Conservation (phyloP, 2,113 vertebrate genomes). For the Amphilophus citrinellus region DNA sequence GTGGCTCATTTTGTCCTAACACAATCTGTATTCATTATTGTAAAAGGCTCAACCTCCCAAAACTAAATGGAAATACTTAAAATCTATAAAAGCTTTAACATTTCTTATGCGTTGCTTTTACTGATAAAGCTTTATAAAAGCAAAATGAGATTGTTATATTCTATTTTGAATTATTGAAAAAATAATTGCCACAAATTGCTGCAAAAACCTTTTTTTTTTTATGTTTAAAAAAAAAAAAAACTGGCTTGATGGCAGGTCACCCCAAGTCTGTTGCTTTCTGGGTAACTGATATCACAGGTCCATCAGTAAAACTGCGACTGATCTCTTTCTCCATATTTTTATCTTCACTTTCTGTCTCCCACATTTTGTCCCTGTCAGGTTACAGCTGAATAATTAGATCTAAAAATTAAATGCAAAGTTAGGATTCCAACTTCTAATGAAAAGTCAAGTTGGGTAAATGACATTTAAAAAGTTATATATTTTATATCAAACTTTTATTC, state of each 20-base stretch:
- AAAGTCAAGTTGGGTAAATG: neutral
- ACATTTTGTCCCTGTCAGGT: too few relatives aligned
- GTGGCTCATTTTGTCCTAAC: too few relatives aligned
- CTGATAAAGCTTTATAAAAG: neutral
- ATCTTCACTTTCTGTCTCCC: neutral
- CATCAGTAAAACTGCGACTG: neutral
- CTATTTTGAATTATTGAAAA: neutral
- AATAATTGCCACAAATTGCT: neutral
- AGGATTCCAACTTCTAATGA: neutral
- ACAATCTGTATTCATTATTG: too few relatives aligned
- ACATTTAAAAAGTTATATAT: neutral
- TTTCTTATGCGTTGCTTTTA: neutral
- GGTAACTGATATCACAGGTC: neutral
- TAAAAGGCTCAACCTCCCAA: too few relatives aligned
- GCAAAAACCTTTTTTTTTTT: neutral
- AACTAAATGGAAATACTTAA: neutral
- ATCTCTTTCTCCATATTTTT: neutral
- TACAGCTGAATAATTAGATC: too few relatives aligned
- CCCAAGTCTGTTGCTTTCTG: neutral
- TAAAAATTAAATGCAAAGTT: neutral
- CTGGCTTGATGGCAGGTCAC: neutral
- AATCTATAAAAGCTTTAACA: neutral
- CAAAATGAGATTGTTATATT: neutral
- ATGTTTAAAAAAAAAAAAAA: neutral
- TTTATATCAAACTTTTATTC: neutral